Evolutionary conservation across 2,113 vertebrate genomes (phyloP).

Genomic region (Verasper variegatus): DNA sequence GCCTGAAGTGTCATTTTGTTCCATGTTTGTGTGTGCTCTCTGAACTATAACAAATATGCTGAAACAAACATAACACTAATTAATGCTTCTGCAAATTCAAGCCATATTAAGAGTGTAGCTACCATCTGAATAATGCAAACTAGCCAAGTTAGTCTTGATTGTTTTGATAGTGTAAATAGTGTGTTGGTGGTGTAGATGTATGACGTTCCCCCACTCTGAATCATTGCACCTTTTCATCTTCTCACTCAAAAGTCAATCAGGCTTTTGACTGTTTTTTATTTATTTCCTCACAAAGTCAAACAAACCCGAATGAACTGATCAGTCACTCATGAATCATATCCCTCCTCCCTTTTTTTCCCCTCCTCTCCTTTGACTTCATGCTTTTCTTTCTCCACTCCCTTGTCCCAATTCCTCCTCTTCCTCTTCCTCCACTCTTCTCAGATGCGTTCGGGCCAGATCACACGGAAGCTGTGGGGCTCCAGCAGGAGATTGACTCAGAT

Average conservation of each 20-base stretch:
- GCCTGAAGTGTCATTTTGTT: conserved; percentile 55
- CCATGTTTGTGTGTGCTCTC: conserved; percentile 36
- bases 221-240: conserved; percentile 39
- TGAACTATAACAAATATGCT: conserved; percentile 45
- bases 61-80: conserved; percentile 43
- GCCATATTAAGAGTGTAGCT: conserved; percentile 68
- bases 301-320: conserved; percentile 45
- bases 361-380: not conserved
- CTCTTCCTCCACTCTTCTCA: conserved; percentile 84
- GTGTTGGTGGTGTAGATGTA: conserved; percentile 10
- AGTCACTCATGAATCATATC: conserved; percentile 75
- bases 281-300: conserved; percentile 24
- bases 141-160: conserved; percentile 32
- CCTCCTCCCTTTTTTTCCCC: conserved; percentile 20
- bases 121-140: conserved; percentile 45
- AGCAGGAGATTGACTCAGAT: conserved; percentile 95
- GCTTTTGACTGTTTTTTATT: not conserved
- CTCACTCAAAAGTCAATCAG: conserved; percentile 35
- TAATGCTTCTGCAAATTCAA: conserved; percentile 56
- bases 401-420: conserved; percentile 30
- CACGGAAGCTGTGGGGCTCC: conserved; percentile 97
- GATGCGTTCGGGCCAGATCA: conserved; percentile 96
- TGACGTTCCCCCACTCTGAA: not conserved
- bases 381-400: conserved; percentile 1
- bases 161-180: conserved; percentile 31